phyloP scores from a whole-genome alignment of 2,888 invertebrate species.

The Drosophila merina region DNA sequence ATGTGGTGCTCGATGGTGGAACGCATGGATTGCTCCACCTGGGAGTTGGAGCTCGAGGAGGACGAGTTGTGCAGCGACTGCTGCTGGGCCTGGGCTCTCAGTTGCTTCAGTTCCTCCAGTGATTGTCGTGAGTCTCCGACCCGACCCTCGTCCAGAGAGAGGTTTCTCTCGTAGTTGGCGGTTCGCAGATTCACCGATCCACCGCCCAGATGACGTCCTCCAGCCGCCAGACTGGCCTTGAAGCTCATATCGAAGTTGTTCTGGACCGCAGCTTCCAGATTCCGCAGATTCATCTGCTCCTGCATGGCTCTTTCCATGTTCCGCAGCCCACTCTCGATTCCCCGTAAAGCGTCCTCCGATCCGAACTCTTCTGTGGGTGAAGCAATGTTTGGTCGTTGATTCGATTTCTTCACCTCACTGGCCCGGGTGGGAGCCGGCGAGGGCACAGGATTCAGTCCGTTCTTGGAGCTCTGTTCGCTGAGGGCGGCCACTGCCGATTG shows the following conservation, averaged over 20 bases:
- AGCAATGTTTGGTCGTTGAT: slow-evolving; percentile 32
- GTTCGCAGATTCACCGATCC: slow-evolving; percentile 71
- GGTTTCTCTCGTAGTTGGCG: slow-evolving; percentile 80
- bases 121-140: slow-evolving; percentile 79
- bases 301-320: slow-evolving; percentile 85
- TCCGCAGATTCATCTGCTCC: slow-evolving; percentile 83
- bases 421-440: slow-evolving; percentile 81
- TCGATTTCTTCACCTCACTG: slow-evolving; percentile 74
- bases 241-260: slow-evolving; percentile 80
- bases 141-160: slow-evolving; percentile 78
- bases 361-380: slow-evolving; percentile 84
- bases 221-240: slow-evolving; percentile 72
- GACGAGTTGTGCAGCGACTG: slow-evolving; percentile 70
- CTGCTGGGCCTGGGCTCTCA: slow-evolving; percentile 80
- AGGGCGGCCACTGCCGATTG: slow-evolving; percentile 70
- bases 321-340: slow-evolving; percentile 83
- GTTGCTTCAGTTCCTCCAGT: slow-evolving; percentile 80
- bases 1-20: slow-evolving; percentile 84
- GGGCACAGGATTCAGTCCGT: slow-evolving; percentile 65
- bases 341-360: slow-evolving; percentile 83
- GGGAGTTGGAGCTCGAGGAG: slow-evolving; percentile 60
- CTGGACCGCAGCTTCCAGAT: slow-evolving; percentile 80
- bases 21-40: slow-evolving; percentile 81
- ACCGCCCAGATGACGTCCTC: slow-evolving; percentile 66
- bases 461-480: slow-evolving; percentile 71